Evolutionary conservation across 2,113 vertebrate species (phyloP), one percentile per base, ranked within the genome.

Genomic region (cattle (Bos taurus)): DNA sequence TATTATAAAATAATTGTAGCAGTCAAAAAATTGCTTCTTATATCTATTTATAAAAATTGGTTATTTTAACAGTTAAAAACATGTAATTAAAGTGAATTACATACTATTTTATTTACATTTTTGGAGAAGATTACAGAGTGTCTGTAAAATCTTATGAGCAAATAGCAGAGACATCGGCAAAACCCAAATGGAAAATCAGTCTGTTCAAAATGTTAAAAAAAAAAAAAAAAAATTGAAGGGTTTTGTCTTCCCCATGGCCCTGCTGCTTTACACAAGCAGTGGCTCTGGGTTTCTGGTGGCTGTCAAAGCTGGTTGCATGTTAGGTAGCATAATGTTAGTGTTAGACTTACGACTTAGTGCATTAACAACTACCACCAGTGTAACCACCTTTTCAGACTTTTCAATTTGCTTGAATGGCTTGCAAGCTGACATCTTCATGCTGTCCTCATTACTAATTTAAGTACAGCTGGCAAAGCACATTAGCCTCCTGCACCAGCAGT

Each of bases 181-280:
- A 95, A 80, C 92, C 52, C 52, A 96, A 87, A 50, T 13, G 74
- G 81, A 97, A 97, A 88, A 80, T 56, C 46, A 40, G 8, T 52
- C n/a, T 59, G 36, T 88, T 78, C n/a, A 40, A 50, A 74, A 93
- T 6, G 7, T 52, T 7, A 0, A 23, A 43, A 87, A 91, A 90
- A 71, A 9, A 64, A 9, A 64, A 78, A 91, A 64, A 30, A 52
- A 48, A 12, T 77, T 59, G 59, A 54, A 81, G 19, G 5, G 3
- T 81, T 94, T 98, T 62, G 7, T 16, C 82, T 50, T 96, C 80
- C 30, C 46, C 64, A 50, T 28, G 87, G 91, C 40, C n/a, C 56
- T 50, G 33, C 52, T 54, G 57, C 36, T 67, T 87, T 30, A 46
- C 25, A 64, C 28, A 78, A 52, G 78, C 40, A 57, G 12, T 26